Evolutionary conservation across 2,797 vertebrate species (phyloP), one percentile per base, ranked within the genome.

Genomic region (Miichthys miiuy): DNA sequence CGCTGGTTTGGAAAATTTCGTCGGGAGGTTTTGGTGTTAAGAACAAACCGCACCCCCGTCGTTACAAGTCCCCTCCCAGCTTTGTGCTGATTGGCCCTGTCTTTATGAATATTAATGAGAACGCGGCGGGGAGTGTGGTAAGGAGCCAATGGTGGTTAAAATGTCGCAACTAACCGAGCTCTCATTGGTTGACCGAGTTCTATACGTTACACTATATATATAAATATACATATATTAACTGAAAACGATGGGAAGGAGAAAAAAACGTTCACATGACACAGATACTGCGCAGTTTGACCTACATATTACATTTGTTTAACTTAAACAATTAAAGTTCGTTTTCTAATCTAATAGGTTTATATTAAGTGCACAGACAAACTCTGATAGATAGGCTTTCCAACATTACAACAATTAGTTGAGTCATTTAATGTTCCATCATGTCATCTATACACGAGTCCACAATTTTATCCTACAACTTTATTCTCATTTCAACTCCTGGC

Each of bases 181-280:
- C 13, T 72, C 21, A 89, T 92, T 92, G 91, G 92, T 86, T 89
- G 77, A 78, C 75, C 20, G 67, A 78, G 69, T 90, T 90, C 83
- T 23, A 83, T 84, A 64, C 68, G 30, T 78, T 77, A 12, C 6
- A 2, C 8, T 73, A 77, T n/a, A 3, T 18, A 34, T 7, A 30
- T 65, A 58, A 72, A 77, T n/a, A 7, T 6, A 1, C 7, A 48
- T 67, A 61, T 0, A 62, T 63, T 38, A 51, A 25, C 11, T 12
- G 4, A 52, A 57, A 77, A 70, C 1, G 1, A 30, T 5, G 30
- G 27, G 6, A 78, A 62, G 6, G 61, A 57, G 41, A 6, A 2
- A 42, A 42, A 42, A 61, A 23, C 14, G 2, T n/a, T 18, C 1
- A 50, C 2, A 1, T 5, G 2, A 2, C n/a, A 23, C 2, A 7